A percentile compares a stretch with the other conserved stretches of the same genome.
phyloP scores from a whole-genome alignment of 2,888 invertebrate genomes.

The Agrilus cyanescens region DNA sequence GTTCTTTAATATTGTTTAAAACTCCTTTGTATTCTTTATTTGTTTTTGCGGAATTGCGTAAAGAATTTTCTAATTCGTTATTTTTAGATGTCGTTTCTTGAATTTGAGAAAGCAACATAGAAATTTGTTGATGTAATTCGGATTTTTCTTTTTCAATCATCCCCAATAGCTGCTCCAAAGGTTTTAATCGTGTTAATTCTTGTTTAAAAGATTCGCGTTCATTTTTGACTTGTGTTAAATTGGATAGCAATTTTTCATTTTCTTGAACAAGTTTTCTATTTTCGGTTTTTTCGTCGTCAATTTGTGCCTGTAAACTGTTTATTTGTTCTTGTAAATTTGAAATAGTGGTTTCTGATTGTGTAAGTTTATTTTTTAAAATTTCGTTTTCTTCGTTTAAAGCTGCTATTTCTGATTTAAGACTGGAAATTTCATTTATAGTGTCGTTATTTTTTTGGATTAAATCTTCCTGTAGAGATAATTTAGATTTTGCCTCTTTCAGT shows the following conservation, averaged over 20 bases:
- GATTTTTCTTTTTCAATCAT: too few relatives aligned
- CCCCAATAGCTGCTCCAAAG: too few relatives aligned
- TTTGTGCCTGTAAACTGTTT: constrained; percentile 1
- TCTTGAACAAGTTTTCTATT: constrained; percentile 8
- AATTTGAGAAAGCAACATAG: too few relatives aligned
- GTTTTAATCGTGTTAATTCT: too few relatives aligned
- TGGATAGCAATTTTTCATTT: constrained; percentile 2
- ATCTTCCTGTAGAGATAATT: constrained; percentile 7
- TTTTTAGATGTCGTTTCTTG: too few relatives aligned
- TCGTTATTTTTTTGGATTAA: background rate
- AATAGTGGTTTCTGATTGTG: background rate
- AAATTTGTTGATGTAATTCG: too few relatives aligned
- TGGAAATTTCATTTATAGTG: background rate
- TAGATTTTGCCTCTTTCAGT: constrained; percentile 8
- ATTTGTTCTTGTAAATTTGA: constrained; percentile 1
- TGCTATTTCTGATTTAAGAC: too few relatives aligned
- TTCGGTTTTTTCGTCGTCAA: constrained; percentile 8
- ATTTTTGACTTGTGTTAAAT: constrained; percentile 4
- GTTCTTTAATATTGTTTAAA: constrained; percentile 1
- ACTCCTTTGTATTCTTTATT: background rate
- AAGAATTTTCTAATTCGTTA: too few relatives aligned
- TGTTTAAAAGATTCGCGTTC: constrained; percentile 1
- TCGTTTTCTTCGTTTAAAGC: constrained; percentile 2
- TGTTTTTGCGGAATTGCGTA: background rate
- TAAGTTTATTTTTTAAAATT: constrained; percentile 1